Evolutionary conservation across 1,140 invertebrate genomes (phyloP).

Genomic region (Anagrus nilaparvatae): DNA sequence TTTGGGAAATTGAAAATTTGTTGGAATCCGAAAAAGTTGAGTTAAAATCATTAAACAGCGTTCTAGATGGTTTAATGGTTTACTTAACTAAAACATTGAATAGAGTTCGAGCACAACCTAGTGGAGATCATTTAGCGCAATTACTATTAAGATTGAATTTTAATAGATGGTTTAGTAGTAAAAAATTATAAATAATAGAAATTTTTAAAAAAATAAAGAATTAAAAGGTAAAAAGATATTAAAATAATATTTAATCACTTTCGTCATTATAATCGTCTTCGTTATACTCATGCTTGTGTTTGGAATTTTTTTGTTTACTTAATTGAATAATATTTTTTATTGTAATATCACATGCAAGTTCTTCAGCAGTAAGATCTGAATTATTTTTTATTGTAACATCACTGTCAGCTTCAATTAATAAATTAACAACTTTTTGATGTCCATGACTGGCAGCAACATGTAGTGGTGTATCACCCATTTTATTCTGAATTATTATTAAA

Average conservation of each 20-base stretch:
- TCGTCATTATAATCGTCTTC: conserved; percentile 35
- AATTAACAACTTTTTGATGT: conserved; percentile 48
- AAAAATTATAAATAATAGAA: conserved; percentile 18
- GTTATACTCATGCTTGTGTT: conserved; percentile 23
- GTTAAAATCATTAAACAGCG: conserved; percentile 33
- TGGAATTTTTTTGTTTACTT: conserved; percentile 20
- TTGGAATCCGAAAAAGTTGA: conserved; percentile 35
- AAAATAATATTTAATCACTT: conserved; percentile 28
- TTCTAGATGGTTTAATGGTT: conserved; percentile 35
- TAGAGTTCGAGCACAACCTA: conserved; percentile 50
- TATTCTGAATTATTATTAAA: conserved; percentile 35
- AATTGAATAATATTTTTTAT: conserved; percentile 37
- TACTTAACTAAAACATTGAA: conserved; percentile 45
- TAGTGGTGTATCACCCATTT: conserved; percentile 54
- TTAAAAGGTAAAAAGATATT: conserved; percentile 10
- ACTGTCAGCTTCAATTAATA: conserved; percentile 50
- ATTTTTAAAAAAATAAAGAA: conserved; percentile 12
- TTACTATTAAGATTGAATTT: conserved; percentile 63
- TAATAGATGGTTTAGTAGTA: conserved; percentile 61
- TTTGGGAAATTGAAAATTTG: conserved; percentile 38
- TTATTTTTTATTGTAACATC: conserved; percentile 47
- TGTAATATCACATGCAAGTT: conserved; percentile 43
- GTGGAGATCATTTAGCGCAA: conserved; percentile 56
- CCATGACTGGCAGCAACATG: conserved; percentile 49
- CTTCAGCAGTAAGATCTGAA: conserved; percentile 42